Evolutionary conservation across 2,888 invertebrate species (phyloP).

Genomic region (Glyphotaelius pellucidus): DNA sequence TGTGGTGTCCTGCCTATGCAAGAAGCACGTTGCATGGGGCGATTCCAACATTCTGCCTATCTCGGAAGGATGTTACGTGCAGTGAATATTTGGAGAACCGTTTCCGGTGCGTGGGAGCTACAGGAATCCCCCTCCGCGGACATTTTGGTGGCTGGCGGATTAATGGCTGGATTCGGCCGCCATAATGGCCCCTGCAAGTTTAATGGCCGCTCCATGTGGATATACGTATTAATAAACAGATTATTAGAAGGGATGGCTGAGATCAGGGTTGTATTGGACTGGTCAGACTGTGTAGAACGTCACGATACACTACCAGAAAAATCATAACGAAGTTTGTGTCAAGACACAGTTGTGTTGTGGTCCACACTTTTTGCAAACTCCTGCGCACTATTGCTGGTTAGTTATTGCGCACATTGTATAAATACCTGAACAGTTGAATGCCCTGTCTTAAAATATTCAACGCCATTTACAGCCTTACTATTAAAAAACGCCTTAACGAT

Average conservation of each 20-base stretch:
- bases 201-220: constrained; percentile 30
- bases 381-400: neutral
- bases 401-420: too few species aligned
- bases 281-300: neutral
- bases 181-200: constrained; percentile 29
- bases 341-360: neutral
- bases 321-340: neutral
- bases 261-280: neutral
- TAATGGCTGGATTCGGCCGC: neutral
- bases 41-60: neutral
- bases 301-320: neutral
- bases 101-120: neutral
- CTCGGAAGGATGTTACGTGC: neutral
- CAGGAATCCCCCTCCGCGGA: neutral
- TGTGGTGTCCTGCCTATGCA: neutral
- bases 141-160: neutral
- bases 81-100: neutral
- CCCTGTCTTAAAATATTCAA: neutral
- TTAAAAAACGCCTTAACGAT: too few species aligned
- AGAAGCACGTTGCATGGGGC: neutral
- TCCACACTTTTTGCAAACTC: neutral
- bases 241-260: constrained; percentile 16
- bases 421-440: neutral
- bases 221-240: constrained; percentile 42
- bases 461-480: neutral